Evolutionary conservation across 2,888 invertebrate genomes (phyloP).

Genomic region (Dendrolimus houi): DNA sequence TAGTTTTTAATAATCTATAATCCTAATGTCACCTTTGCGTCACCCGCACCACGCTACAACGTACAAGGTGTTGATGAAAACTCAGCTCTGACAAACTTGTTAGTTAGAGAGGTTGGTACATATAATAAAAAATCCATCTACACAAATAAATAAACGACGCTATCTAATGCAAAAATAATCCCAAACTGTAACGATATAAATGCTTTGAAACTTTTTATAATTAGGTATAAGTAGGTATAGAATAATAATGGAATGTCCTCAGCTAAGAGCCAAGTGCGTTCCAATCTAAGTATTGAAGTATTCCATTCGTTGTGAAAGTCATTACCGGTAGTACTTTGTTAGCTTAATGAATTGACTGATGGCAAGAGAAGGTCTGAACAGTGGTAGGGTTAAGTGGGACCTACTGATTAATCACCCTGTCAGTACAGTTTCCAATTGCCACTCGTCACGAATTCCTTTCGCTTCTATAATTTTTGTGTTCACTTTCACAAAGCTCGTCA

Average conservation of each 20-base stretch:
- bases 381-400: conserved; percentile 71
- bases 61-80: too few species aligned
- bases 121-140: too few species aligned
- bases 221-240: conserved; percentile 1
- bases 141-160: too few species aligned
- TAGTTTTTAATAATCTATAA: too few species aligned
- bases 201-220: conserved; percentile 7
- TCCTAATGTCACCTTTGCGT: too few species aligned
- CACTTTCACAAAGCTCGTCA: conserved; percentile 13
- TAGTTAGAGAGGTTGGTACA: too few species aligned
- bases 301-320: conserved; percentile 58
- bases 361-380: conserved; percentile 65
- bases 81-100: too few species aligned
- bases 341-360: conserved; percentile 75
- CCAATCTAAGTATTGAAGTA: conserved; percentile 48
- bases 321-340: conserved; percentile 72
- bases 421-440: conserved; percentile 67
- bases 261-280: conserved; percentile 14
- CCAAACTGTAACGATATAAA: too few species aligned
- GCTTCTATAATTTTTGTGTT: conserved; percentile 41
- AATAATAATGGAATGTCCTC: conserved; percentile 1
- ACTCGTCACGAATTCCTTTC: conserved; percentile 61
- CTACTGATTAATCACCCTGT: conserved; percentile 73
- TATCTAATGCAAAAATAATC: too few species aligned
- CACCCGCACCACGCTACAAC: too few species aligned